Evolutionary conservation across 2,888 invertebrate genomes (phyloP).

Genomic region (Argyresthia albistria): DNA sequence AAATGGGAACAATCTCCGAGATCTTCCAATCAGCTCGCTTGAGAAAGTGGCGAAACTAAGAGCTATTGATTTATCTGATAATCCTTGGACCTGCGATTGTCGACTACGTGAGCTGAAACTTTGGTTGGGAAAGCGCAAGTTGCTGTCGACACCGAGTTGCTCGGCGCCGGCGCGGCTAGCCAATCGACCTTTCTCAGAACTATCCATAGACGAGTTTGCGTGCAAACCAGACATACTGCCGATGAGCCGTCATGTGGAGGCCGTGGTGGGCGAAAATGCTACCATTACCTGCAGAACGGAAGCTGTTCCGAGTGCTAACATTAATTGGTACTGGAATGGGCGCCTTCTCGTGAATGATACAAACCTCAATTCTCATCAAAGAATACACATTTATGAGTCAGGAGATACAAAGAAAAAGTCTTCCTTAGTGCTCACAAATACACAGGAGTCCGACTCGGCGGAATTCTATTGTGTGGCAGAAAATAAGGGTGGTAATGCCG

Average conservation of each 20-base stretch:
- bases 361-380: constrained; percentile 83
- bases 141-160: constrained; percentile 85
- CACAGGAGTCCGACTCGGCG: constrained; percentile 85
- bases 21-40: constrained; percentile 80
- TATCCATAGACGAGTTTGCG: constrained; percentile 87
- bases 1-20: constrained; percentile 85
- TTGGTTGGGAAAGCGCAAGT: constrained; percentile 85
- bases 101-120: constrained; percentile 84
- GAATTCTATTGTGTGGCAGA: constrained; percentile 93
- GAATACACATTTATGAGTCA: constrained; percentile 82
- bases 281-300: constrained; percentile 87
- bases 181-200: constrained; percentile 81
- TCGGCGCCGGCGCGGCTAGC: constrained; percentile 79
- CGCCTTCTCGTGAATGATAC: constrained; percentile 83
- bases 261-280: constrained; percentile 87
- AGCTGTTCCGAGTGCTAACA: constrained; percentile 84
- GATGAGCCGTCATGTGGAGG: constrained; percentile 82
- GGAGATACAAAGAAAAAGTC: constrained; percentile 84
- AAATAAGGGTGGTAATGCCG: constrained; percentile 89
- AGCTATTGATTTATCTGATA: constrained; percentile 87
- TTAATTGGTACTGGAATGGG: constrained; percentile 92
- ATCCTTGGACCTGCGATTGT: constrained; percentile 93
- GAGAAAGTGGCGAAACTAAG: constrained; percentile 82
- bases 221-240: constrained; percentile 87
- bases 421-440: constrained; percentile 83